Percentiles rank a stretch among this genome's conserved stretches.
These are phyloP conservation scores for Hydractinia echinata DNA, from an alignment of 30 jellyfish, hydroid and myxozoan species.

Conservation along the genomic window DNA sequence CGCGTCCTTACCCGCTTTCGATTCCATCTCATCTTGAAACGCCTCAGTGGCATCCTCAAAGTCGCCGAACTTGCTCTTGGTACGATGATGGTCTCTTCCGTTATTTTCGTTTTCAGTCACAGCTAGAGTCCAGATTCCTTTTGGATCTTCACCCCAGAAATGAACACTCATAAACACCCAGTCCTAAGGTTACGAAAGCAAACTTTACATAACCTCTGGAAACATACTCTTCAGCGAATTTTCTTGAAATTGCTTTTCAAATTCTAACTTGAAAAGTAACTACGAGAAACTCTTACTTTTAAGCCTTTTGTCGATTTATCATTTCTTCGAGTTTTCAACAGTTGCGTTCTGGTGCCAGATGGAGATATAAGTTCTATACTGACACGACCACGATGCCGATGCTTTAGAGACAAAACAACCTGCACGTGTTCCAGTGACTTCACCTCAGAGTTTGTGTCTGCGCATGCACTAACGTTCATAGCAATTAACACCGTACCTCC, in stretches of 20 bases:
- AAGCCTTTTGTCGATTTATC: constrained; percentile 89
- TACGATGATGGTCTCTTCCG: constrained; percentile 71
- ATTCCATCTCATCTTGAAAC: constrained; percentile 59
- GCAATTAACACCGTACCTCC: constrained; percentile 72
- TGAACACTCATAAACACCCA: constrained; percentile 99
- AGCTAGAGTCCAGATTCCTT: constrained; percentile 96
- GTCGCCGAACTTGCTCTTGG: constrained; percentile 78
- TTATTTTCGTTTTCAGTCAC: constrained; percentile 87
- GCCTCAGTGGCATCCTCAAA: constrained; percentile 96
- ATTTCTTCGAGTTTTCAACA: constrained; percentile 89
- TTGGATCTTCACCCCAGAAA: constrained; percentile 99
- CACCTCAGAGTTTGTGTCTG: constrained; percentile 60
- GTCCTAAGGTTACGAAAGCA: constrained; percentile 46
- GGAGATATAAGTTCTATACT: constrained; percentile 93
- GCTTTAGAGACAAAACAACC: constrained; percentile 76
- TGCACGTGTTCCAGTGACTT: constrained; percentile 93
- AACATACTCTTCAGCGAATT: not conserved
- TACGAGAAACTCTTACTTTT: constrained; percentile 38
- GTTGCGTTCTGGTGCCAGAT: constrained; percentile 93
- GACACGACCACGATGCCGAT: constrained; percentile 92
- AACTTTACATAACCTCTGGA: not conserved
- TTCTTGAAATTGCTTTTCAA: too few species aligned
- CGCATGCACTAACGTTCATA: constrained; percentile 69
- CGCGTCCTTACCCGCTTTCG: constrained; percentile 16
- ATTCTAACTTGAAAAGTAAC: too few species aligned